A percentile compares a stretch with the other conserved stretches of the same genome.
Conservation (phyloP, 2,113 vertebrate genomes). For the Pangasianodon hypophthalmus region DNA sequence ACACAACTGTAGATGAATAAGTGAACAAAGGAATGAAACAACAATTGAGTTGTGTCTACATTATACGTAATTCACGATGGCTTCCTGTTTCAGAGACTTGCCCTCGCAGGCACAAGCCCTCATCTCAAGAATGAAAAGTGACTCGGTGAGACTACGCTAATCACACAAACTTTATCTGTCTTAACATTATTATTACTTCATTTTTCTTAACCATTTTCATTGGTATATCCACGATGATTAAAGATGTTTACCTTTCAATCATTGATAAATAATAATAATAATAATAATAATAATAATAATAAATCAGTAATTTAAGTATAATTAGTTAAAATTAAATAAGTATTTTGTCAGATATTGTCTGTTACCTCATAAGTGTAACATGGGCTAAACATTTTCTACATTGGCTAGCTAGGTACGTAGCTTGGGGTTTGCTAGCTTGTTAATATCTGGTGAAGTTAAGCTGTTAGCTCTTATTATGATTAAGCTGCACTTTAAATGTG, state of each 20-base stretch:
- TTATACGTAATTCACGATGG: neutral
- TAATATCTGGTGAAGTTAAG: too few relatives aligned
- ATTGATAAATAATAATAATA: neutral
- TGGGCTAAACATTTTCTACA: too few relatives aligned
- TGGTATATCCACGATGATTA: neutral
- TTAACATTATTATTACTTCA: neutral
- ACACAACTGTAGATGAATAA: neutral
- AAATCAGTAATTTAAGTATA: neutral
- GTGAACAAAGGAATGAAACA: neutral
- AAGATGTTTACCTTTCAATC: neutral
- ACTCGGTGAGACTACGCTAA: conserved; percentile 71
- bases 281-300: neutral
- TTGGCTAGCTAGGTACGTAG: too few relatives aligned
- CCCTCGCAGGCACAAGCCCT: conserved; percentile 75
- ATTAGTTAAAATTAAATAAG: too few relatives aligned
- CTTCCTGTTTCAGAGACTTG: conserved; percentile 75
- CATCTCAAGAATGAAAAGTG: conserved; percentile 81
- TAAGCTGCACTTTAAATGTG: too few relatives aligned
- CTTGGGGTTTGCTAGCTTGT: too few relatives aligned
- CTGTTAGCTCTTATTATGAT: too few relatives aligned
- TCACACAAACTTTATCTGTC: neutral
- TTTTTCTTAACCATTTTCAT: neutral
- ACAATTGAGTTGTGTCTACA: neutral
- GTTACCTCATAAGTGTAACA: too few relatives aligned
- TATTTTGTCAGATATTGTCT: too few relatives aligned